Conservation (phyloP, 1,140 invertebrate species). For the Bombus picipes region DNA sequence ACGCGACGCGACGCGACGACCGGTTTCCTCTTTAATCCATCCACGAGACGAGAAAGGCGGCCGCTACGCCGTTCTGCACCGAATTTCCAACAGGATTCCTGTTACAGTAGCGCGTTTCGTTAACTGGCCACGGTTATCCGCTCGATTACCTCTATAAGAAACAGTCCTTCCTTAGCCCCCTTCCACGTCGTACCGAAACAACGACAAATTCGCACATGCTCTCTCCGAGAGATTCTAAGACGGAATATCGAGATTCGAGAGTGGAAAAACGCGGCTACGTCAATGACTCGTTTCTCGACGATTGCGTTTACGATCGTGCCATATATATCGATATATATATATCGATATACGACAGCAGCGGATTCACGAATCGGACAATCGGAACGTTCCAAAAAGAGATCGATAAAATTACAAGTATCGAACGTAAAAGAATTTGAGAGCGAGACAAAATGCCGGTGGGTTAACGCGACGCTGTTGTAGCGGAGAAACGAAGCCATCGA, state of each 20-base stretch:
- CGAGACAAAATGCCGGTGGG: no score
- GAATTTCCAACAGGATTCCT: conserved; percentile 3
- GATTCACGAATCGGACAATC: rapidly evolving
- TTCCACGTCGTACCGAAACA: no score
- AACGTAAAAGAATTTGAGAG: no score
- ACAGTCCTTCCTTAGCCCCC: no score
- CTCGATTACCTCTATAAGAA: rapidly evolving
- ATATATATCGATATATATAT: no score
- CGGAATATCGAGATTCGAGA: no score
- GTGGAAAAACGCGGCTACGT: no score
- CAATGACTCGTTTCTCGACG: rapidly evolving
- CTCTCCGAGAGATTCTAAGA: rapidly evolving
- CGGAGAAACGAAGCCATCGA: not conserved
- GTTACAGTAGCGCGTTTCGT: not conserved
- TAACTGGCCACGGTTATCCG: no score
- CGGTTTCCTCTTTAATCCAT: conserved; percentile 7
- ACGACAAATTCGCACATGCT: rapidly evolving
- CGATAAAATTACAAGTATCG: no score
- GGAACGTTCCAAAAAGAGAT: rapidly evolving
- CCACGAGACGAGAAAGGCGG: conserved; percentile 9
- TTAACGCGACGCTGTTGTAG: no score
- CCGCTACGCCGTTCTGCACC: not conserved
- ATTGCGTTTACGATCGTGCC: no score
- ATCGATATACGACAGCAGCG: no score
- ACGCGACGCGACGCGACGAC: not conserved